Percentiles rank a stretch among this genome's conserved stretches.
Evolutionary conservation across 2,113 vertebrate species (phyloP).

Genomic region (Butastur rufipennis): DNA sequence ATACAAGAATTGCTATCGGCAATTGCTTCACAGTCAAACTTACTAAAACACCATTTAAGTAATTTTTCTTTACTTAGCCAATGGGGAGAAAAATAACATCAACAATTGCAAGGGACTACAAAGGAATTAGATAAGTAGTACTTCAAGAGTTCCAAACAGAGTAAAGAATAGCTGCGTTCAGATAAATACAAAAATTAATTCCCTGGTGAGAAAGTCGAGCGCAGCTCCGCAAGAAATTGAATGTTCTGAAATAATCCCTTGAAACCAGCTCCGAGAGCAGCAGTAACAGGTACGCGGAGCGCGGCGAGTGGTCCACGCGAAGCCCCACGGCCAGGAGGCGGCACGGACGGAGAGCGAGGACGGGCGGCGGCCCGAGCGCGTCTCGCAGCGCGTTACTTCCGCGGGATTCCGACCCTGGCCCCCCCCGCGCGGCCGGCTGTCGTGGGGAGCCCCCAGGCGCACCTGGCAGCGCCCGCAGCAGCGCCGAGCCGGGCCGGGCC

Average conservation of each 20-base stretch:
- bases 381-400: not conserved
- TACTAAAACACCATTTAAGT: conserved; percentile 53
- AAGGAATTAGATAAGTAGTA: conserved; percentile 47
- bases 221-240: not conserved
- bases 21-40: conserved; percentile 39
- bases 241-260: not conserved
- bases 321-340: no score
- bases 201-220: not conserved
- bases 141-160: conserved; percentile 6
- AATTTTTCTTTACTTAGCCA: conserved; percentile 52
- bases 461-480: not conserved
- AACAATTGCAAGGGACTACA: conserved; percentile 9
- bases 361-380: not conserved
- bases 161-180: not conserved
- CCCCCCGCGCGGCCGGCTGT: not conserved
- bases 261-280: not conserved
- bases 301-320: not conserved
- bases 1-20: conserved; percentile 6
- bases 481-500: no score
- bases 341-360: not conserved
- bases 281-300: not conserved
- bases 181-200: conserved; percentile 19
- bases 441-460: not conserved
- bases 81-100: not conserved
- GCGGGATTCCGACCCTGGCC: not conserved